Conservation (phyloP, 2,888 invertebrate genomes). For the Kryphioiulus occultus region DNA sequence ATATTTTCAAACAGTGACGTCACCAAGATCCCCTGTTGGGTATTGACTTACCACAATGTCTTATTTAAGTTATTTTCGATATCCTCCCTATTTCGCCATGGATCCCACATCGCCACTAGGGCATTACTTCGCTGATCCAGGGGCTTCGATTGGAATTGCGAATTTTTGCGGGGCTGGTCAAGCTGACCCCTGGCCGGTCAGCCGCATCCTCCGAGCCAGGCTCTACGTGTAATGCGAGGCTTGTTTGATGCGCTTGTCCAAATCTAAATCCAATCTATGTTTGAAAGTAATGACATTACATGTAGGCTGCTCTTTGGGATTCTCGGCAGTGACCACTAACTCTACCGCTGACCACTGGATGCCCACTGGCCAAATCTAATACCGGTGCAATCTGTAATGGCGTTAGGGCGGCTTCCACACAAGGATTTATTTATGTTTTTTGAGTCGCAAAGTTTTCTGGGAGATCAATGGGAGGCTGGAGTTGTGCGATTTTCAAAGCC, state of each 20-base stretch:
- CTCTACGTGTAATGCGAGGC: not conserved
- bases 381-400: slow-evolving; percentile 6
- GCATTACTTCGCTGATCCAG: not conserved
- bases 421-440: not conserved
- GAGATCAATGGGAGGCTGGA: not conserved
- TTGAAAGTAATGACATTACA: slow-evolving; percentile 35
- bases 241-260: slow-evolving; percentile 20
- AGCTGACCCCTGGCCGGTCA: not conserved
- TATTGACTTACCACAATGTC: not conserved
- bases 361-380: slow-evolving; percentile 40
- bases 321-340: not conserved
- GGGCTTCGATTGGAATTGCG: not conserved
- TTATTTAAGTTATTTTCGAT: not conserved
- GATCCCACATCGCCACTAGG: not conserved
- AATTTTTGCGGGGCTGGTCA: not conserved
- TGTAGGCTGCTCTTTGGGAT: slow-evolving; percentile 33
- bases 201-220: not conserved
- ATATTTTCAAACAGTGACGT: not conserved
- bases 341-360: slow-evolving; percentile 24
- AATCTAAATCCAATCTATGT: slow-evolving; percentile 39
- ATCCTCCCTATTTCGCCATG: not conserved
- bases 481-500: not conserved
- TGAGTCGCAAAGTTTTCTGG: not conserved
- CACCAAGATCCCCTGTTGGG: not conserved
- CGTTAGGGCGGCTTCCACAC: slow-evolving; percentile 4